Conservation (phyloP, 2,113 vertebrate genomes). For the Paracanthobrama guichenoti region DNA sequence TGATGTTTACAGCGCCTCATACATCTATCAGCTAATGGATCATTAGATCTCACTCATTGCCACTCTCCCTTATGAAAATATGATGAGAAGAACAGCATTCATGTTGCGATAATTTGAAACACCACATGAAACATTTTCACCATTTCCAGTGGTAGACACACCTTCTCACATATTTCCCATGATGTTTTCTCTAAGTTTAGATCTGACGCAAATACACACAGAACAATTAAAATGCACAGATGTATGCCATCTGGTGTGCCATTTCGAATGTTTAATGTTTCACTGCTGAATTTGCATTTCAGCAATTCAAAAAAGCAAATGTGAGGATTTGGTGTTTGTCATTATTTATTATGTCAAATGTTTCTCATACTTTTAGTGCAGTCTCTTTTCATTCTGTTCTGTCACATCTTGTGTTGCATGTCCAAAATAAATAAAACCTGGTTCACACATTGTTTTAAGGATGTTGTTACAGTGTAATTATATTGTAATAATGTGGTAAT, state of each 20-base stretch:
- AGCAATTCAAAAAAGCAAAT: slow-evolving; percentile 10
- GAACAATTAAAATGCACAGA: background rate
- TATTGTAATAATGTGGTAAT: background rate
- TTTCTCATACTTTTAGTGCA: background rate
- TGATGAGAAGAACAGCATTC: background rate
- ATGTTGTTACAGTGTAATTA: too few species aligned
- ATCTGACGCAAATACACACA: background rate
- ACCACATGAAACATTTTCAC: background rate
- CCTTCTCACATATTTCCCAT: background rate
- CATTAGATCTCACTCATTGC: background rate
- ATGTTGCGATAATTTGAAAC: background rate
- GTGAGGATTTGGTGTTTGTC: background rate
- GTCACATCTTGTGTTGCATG: background rate
- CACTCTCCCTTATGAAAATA: slow-evolving; percentile 5
- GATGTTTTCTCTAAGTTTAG: background rate
- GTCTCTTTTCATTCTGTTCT: background rate
- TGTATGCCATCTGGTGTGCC: background rate
- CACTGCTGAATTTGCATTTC: background rate
- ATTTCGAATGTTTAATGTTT: background rate
- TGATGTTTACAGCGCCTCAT: slow-evolving; percentile 12
- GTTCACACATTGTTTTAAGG: too few species aligned
- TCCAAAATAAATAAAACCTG: background rate
- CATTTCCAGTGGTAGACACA: background rate
- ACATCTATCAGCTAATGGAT: slow-evolving; percentile 7
- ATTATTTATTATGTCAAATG: background rate